Conservation (phyloP, 2,113 vertebrate genomes). For the Tragelaphus buxtoni region DNA sequence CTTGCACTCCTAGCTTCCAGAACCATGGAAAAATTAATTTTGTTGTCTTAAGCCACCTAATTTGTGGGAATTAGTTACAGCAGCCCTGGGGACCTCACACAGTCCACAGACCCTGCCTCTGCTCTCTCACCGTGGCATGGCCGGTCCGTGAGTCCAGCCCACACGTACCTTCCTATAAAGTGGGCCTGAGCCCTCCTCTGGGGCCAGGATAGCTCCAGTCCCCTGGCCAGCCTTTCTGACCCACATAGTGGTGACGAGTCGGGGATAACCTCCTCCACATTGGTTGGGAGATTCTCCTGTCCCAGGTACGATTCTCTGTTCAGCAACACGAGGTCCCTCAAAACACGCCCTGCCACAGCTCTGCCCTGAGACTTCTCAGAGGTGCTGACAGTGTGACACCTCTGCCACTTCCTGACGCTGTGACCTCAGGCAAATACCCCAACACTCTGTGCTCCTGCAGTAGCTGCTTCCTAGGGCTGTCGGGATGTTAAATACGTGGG, state of each 20-base stretch:
- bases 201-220: not conserved
- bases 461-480: not conserved
- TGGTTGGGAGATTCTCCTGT: not conserved
- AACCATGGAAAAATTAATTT: not conserved
- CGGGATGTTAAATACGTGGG: rapidly evolving
- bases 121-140: rapidly evolving
- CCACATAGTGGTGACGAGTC: not conserved
- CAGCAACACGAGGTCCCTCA: not conserved
- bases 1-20: not conserved
- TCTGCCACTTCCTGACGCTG: not conserved
- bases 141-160: not conserved
- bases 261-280: rapidly evolving
- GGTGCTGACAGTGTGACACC: not conserved
- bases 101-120: not conserved
- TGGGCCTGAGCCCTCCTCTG: not conserved
- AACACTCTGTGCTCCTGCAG: not conserved
- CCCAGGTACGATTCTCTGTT: not conserved
- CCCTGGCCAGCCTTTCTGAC: not conserved
- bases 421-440: not conserved
- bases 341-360: not conserved
- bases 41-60: not conserved
- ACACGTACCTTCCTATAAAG: not conserved
- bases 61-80: too few relatives aligned
- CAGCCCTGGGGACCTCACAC: not conserved
- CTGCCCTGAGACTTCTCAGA: not conserved